phyloP scores from a whole-genome alignment of 2,888 invertebrate species.

The Drosophila paramelanica region DNA sequence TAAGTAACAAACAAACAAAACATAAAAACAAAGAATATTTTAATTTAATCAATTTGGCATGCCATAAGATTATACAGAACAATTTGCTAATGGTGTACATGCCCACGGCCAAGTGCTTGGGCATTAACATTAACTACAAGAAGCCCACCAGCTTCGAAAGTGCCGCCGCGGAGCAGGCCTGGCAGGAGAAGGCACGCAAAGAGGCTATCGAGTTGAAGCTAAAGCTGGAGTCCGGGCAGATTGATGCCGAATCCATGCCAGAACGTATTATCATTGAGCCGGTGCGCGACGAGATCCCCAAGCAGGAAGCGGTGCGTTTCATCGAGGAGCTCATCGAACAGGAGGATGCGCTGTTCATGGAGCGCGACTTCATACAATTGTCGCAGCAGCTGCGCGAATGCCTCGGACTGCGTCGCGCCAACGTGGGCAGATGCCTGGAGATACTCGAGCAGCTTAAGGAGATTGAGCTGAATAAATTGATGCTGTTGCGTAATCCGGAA shows the following conservation, averaged over 20 bases:
- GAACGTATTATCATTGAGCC: constrained; percentile 88
- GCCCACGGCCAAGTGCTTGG: constrained; percentile 88
- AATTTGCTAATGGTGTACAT: constrained; percentile 88
- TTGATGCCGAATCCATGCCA: constrained; percentile 87
- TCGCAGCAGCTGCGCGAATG: constrained; percentile 84
- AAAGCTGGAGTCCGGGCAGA: constrained; percentile 87
- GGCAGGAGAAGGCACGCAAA: constrained; percentile 88
- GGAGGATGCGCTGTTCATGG: constrained; percentile 81
- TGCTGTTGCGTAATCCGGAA: constrained; percentile 92
- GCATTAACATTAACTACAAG: constrained; percentile 88
- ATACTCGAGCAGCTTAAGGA: constrained; percentile 88
- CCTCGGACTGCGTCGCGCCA: constrained; percentile 86
- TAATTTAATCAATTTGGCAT: neutral
- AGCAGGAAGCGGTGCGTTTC: constrained; percentile 79
- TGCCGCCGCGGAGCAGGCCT: constrained; percentile 87
- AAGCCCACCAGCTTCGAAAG: constrained; percentile 87
- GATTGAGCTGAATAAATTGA: constrained; percentile 87
- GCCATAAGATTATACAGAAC: constrained; percentile 59
- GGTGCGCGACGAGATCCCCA: constrained; percentile 71
- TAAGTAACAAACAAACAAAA: constrained; percentile 20
- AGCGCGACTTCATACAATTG: constrained; percentile 81
- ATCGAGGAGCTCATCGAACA: constrained; percentile 82
- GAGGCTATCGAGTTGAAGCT: constrained; percentile 88
- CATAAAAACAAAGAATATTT: too few relatives aligned
- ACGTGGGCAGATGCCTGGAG: constrained; percentile 90